Conservation (phyloP, 2,888 invertebrate genomes). For the Parascotia fuliginaria region DNA sequence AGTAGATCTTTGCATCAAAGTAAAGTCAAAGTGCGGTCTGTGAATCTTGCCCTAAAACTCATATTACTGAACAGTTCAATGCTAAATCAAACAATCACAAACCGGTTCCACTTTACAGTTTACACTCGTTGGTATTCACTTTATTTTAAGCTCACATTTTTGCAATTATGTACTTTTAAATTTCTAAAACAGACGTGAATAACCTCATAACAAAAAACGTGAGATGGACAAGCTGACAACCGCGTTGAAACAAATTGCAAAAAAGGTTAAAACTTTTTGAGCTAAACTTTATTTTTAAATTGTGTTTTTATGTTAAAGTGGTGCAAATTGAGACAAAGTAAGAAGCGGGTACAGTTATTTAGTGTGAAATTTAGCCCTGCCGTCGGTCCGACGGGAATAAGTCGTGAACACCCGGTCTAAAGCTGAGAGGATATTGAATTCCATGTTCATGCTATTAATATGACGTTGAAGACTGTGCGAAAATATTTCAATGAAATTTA, state of each 20-base stretch:
- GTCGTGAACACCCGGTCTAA: constrained; percentile 1
- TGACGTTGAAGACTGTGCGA: too few species aligned
- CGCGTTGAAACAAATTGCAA: constrained; percentile 1
- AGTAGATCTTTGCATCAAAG: too few species aligned
- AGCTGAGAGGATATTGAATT: background rate
- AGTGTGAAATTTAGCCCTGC: constrained; percentile 4
- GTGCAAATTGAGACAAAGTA: constrained; percentile 10
- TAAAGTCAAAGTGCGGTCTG: too few species aligned
- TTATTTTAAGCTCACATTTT: constrained; percentile 38
- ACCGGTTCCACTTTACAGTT: constrained; percentile 22
- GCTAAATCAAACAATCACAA: constrained; percentile 1
- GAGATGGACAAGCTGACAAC: constrained; percentile 4
- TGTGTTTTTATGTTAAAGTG: constrained; percentile 12
- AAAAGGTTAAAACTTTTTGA: constrained; percentile 3
- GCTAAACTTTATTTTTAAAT: constrained; percentile 1
- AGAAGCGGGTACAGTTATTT: constrained; percentile 7
- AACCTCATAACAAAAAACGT: constrained; percentile 19
- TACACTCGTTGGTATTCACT: constrained; percentile 21
- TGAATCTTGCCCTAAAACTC: background rate
- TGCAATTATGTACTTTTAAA: constrained; percentile 30
- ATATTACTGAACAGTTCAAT: constrained; percentile 2
- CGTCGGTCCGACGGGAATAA: constrained; percentile 27
- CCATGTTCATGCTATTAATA: too few species aligned
- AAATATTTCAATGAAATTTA: background rate
- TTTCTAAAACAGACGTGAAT: constrained; percentile 19